Evolutionary conservation across 2,888 invertebrate species (phyloP), one percentile per base, ranked within the genome.

Genomic region (Philopedon plagiatum): DNA sequence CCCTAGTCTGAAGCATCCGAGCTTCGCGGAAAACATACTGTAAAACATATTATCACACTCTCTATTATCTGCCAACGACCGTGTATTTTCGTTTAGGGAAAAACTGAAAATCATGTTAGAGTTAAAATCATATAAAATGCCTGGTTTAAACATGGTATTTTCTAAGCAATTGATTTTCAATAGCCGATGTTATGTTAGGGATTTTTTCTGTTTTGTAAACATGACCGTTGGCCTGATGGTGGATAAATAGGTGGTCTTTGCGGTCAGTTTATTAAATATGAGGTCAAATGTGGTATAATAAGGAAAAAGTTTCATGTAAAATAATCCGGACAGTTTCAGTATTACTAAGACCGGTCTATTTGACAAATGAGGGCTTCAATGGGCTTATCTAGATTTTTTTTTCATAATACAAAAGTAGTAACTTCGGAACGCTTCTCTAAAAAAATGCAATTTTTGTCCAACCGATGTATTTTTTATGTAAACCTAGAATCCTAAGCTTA

Each of bases 31-130:
- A 80, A 80, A 80, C 80, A 79, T 78, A 80, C 81, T 79, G 80
- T 79, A 80, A 77, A 76, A 78, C 66, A 78, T 81, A 82, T 81
- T 81, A 81, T 81, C 80, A 78, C 79, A 77, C 79, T 78, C 78
- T 79, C 78, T 78, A 80, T 81, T 81, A 81, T 81, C 80, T 80
- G 68, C 76, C 73, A 71, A 70, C 66, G 66, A 66, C 44, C 66
- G 57, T 44, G 49, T 49, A 61, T 49, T 46, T 60, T 60, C 49
- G 60, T 60, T 60, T 61, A 68, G 57, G 51, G 51, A 60, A 68
- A 68, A 61, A 60, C 60, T 68, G 49, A 68, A 60, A 68, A 68
- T 68, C 51, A 60, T 46, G 49, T 60, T 57, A 26, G n/a, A 49
- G 37, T 61, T 60, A 68, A 68, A 68, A 68, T 60, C 51, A 19